phyloP scores from a whole-genome alignment of 2,797 vertebrate genomes.

The Buphagus erythrorhynchus region DNA sequence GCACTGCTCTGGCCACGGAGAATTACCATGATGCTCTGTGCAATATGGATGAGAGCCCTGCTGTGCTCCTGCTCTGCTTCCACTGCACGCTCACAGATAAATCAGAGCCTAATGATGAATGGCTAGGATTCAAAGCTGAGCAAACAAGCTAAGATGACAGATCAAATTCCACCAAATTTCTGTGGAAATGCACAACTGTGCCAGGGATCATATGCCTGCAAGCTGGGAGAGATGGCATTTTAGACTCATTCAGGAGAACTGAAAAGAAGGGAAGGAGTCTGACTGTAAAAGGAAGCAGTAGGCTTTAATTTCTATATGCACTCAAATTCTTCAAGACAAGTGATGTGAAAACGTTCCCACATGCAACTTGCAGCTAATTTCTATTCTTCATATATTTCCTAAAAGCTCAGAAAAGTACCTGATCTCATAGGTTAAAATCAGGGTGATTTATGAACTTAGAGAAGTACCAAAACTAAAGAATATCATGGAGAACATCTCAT shows the following conservation, averaged over 20 bases:
- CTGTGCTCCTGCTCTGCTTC: neutral
- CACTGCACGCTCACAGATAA: neutral
- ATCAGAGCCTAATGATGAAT: neutral
- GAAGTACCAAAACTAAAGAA: neutral
- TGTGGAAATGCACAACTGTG: neutral
- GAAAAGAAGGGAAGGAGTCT: neutral
- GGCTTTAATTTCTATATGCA: neutral
- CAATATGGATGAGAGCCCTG: rapidly evolving
- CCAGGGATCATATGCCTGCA: neutral
- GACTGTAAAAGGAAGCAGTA: neutral
- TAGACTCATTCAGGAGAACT: neutral
- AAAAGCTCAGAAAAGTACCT: neutral
- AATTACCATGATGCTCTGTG: neutral
- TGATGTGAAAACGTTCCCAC: rapidly evolving
- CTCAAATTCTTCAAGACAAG: neutral
- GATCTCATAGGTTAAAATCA: neutral
- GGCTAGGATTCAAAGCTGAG: neutral
- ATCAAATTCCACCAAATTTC: neutral
- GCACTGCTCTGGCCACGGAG: rapidly evolving
- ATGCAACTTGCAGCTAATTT: neutral
- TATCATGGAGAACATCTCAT: neutral
- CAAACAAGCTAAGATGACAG: neutral
- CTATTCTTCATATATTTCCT: neutral
- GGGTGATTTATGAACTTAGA: neutral
- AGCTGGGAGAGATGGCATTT: neutral